These are phyloP conservation scores for Masticophis lateralis DNA, from an alignment of 2,797 vertebrate species.

Conservation along the genomic window DNA sequence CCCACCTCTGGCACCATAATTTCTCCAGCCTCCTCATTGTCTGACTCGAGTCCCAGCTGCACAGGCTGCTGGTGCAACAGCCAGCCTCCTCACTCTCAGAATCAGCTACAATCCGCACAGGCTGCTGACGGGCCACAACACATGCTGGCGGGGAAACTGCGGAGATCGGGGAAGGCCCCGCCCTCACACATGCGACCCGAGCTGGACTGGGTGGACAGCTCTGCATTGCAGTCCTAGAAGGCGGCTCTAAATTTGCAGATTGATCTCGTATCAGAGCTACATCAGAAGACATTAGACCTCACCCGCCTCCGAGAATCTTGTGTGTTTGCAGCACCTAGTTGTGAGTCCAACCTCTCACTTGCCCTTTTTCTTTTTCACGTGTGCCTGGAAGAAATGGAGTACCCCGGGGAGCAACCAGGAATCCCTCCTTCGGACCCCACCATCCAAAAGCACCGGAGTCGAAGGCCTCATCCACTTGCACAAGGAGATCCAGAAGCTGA, in stretches of 20 bases:
- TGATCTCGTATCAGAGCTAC: too few relatives aligned
- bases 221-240: background rate
- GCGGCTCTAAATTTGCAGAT: background rate
- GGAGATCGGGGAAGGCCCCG: too few relatives aligned
- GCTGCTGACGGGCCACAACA: too few relatives aligned
- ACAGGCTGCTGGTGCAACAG: too few relatives aligned
- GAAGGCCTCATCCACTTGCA: slow-evolving; percentile 83
- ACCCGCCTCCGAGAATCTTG: background rate
- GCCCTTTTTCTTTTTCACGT: accelerated
- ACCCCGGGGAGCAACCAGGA: slow-evolving; percentile 13
- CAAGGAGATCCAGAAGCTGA: slow-evolving; percentile 78
- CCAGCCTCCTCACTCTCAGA: too few relatives aligned
- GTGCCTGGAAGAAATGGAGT: slow-evolving; percentile 37
- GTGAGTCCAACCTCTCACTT: background rate
- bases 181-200: too few relatives aligned
- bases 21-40: too few relatives aligned
- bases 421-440: slow-evolving; percentile 63
- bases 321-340: background rate
- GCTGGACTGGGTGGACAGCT: too few relatives aligned
- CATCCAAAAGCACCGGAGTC: slow-evolving; percentile 77
- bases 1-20: too few relatives aligned
- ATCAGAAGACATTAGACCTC: background rate
- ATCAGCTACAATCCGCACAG: too few relatives aligned
- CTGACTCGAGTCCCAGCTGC: too few relatives aligned
- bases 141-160: too few relatives aligned